These are phyloP conservation scores for Antedon bifida DNA, from an alignment of 35 echinoderm and acorn worm genomes.

Conservation along the genomic window DNA sequence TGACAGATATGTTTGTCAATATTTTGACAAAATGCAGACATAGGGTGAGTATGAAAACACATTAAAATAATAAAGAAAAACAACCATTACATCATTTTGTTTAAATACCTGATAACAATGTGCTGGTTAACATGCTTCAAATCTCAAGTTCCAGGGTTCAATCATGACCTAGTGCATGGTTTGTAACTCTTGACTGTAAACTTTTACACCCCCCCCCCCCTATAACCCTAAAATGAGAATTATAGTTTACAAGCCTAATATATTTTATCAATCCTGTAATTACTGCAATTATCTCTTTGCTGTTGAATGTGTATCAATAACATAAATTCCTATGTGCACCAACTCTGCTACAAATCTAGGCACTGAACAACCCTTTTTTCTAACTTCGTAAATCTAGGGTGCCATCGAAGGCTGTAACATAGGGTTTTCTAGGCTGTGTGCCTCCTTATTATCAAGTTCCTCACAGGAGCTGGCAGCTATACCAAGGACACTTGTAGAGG, in stretches of 20 bases:
- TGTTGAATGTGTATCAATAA: too few relatives aligned
- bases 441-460: conserved; percentile 37
- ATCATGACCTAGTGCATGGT: background rate
- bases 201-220: too few relatives aligned
- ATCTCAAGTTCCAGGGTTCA: background rate
- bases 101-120: background rate
- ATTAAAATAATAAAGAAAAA: background rate
- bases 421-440: conserved; percentile 60
- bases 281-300: too few relatives aligned
- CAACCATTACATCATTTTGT: background rate
- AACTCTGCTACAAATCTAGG: too few relatives aligned
- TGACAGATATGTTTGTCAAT: conserved; percentile 43
- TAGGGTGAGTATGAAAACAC: conserved; percentile 39
- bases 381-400: conserved; percentile 17
- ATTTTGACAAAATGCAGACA: conserved; percentile 77
- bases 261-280: too few relatives aligned
- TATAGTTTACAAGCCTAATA: too few relatives aligned
- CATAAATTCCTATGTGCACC: too few relatives aligned
- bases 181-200: too few relatives aligned
- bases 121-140: too few relatives aligned
- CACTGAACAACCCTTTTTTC: too few relatives aligned
- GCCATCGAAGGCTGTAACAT: conserved; percentile 67
- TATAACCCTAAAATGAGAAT: too few relatives aligned
- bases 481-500: conserved; percentile 30
- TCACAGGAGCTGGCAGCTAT: conserved; percentile 32